Evolutionary conservation across 2,113 vertebrate genomes (phyloP), one percentile per base, ranked within the genome.

Genomic region (Salvelinus alpinus): DNA sequence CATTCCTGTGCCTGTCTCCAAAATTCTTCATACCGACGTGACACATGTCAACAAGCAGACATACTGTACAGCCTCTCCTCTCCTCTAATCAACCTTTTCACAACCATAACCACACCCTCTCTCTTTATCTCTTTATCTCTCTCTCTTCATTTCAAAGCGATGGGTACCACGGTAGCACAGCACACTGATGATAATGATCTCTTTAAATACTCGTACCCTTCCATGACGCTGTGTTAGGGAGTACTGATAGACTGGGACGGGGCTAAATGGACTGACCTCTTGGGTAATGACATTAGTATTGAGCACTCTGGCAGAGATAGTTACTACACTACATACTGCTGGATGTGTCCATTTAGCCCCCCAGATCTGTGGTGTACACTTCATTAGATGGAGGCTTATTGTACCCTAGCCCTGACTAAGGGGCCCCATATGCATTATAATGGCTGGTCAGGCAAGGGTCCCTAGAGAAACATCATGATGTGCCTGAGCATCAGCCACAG

Each of bases 241-340:
- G 88, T 65, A 83, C 84, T 88, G 90, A 91, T 86, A 87, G 89
- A 87, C 85, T 76, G 81, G 51, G 38, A 1, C 80, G 77, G 79
- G 31, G 67, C 48, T 22, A 54, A 87, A 88, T 82, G 75, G 81
- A 90, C 79, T 90, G 90, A 92, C 91, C 88, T 90, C 86, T 60
- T 69, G 80, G 82, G 76, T 91, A 89, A 93, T 78, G 80, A 81
- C 78, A 85, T 93, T 92, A 92, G 87, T 82, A 91, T 90, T 77
- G 90, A 92, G 85, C 80, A 78, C 71, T 80, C 57, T 20, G 34
- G 69, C 25, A 64, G 64, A 64, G 74, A 75, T 51, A n/a, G 24
- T 14, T 11, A 70, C 16, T 54, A 18, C 14, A 54, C 11, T 11
- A 51, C 69, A 74, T 73, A 70, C 83, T 22, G 70, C 66, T 13